Percentiles rank a stretch among this genome's conserved stretches.
These are phyloP conservation scores for Zosterops hypoxanthus DNA, from an alignment of 2,113 vertebrate genomes.

Conservation along the genomic window DNA sequence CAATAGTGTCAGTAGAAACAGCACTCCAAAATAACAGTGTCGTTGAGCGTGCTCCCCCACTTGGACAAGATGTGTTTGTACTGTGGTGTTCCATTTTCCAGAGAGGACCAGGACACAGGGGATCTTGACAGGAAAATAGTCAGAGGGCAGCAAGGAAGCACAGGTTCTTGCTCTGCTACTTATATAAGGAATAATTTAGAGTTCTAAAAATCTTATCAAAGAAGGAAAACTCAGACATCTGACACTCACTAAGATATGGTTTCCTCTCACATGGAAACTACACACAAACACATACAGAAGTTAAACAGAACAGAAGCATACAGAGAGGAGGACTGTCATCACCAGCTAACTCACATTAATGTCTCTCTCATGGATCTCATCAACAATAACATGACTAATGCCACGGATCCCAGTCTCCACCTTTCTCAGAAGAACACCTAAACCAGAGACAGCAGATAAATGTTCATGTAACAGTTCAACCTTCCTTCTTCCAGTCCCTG, in stretches of 20 bases:
- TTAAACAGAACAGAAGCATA: not conserved
- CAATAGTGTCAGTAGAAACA: not conserved
- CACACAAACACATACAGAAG: not conserved
- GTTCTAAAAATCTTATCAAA: not conserved
- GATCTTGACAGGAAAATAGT: not conserved
- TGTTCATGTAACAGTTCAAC: not conserved
- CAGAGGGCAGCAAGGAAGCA: not conserved
- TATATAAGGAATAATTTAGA: not conserved
- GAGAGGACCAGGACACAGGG: not conserved
- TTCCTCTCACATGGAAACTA: not conserved
- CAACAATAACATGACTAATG: constrained; percentile 97
- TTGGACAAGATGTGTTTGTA: not conserved
- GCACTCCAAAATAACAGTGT: not conserved
- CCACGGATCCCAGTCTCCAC: constrained; percentile 94
- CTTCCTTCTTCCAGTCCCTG: not conserved
- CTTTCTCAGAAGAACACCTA: constrained; percentile 93
- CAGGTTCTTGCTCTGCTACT: not conserved
- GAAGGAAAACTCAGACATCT: not conserved
- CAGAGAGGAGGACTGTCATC: not conserved
- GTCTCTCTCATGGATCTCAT: constrained; percentile 97
- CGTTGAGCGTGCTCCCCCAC: not conserved
- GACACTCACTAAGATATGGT: not conserved
- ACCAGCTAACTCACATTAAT: constrained; percentile 87
- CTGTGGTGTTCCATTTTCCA: not conserved
- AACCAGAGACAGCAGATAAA: not conserved